Conservation (phyloP, 2,888 invertebrate species). For the Ennomos fuscantarius region DNA sequence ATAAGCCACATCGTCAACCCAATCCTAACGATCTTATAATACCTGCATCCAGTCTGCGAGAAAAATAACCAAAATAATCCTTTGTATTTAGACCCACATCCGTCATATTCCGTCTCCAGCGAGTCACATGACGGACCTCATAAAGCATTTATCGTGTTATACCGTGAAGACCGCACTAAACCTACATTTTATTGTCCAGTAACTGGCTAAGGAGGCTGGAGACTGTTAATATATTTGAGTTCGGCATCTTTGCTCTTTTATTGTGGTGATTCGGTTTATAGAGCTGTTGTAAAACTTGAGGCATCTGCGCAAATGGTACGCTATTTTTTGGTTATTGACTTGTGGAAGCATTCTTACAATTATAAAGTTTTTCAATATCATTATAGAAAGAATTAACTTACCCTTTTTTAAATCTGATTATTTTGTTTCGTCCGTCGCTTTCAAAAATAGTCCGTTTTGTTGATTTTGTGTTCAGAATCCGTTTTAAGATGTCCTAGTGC, state of each 20-base stretch:
- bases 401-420: too few species aligned
- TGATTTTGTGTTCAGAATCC: too few species aligned
- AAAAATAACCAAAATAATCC: background rate
- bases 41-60: too few species aligned
- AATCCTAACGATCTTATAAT: too few species aligned
- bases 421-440: too few species aligned
- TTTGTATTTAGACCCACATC: slow-evolving; percentile 18
- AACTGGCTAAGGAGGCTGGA: slow-evolving; percentile 21
- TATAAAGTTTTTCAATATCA: too few species aligned
- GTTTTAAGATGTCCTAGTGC: too few species aligned
- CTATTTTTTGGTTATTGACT: slow-evolving; percentile 12
- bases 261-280: slow-evolving; percentile 9
- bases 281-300: slow-evolving; percentile 6
- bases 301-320: background rate
- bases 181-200: slow-evolving; percentile 34
- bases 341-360: slow-evolving; percentile 50
- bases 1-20: too few species aligned
- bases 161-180: slow-evolving; percentile 45
- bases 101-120: slow-evolving; percentile 15
- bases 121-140: slow-evolving; percentile 43
- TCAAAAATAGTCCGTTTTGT: too few species aligned
- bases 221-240: slow-evolving; percentile 18
- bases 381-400: too few species aligned
- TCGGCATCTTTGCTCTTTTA: slow-evolving; percentile 13
- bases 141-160: slow-evolving; percentile 47